These are phyloP conservation scores for Eupithecia inturbata DNA, from an alignment of 2,888 invertebrate genomes.

Conservation along the genomic window DNA sequence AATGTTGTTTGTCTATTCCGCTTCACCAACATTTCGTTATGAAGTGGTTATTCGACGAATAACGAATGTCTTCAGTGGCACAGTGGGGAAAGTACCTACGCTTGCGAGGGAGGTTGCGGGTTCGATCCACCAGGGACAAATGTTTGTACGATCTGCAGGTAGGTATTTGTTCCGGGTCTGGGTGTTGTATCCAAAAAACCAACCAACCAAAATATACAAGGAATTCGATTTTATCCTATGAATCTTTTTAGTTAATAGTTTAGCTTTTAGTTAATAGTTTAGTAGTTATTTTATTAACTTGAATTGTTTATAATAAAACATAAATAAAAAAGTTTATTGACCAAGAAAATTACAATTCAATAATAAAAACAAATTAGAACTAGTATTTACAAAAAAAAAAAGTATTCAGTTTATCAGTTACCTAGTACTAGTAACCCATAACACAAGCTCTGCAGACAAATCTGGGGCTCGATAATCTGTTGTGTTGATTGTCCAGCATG, in stretches of 20 bases:
- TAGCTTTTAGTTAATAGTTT: no score
- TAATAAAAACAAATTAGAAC: no score
- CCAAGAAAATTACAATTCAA: no score
- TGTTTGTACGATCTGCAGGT: background rate
- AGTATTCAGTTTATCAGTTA: background rate
- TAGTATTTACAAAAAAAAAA: no score
- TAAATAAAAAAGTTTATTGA: no score
- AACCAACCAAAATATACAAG: no score
- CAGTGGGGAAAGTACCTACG: background rate
- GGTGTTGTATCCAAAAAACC: no score
- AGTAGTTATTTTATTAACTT: no score
- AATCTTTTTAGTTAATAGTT: no score
- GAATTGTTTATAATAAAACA: no score
- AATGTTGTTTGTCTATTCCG: slow-evolving; percentile 24
- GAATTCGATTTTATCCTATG: no score
- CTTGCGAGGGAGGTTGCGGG: background rate
- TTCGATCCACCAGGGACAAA: background rate
- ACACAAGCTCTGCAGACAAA: background rate
- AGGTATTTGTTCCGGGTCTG: background rate
- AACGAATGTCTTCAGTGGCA: background rate
- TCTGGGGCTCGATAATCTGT: background rate
- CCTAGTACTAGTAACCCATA: background rate
- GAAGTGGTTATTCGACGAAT: slow-evolving; percentile 14
- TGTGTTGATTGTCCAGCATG: background rate
- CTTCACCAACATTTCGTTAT: slow-evolving; percentile 1